Conservation (phyloP, 53 echinoderm and acorn worm genomes). For the Crossaster papposus region DNA sequence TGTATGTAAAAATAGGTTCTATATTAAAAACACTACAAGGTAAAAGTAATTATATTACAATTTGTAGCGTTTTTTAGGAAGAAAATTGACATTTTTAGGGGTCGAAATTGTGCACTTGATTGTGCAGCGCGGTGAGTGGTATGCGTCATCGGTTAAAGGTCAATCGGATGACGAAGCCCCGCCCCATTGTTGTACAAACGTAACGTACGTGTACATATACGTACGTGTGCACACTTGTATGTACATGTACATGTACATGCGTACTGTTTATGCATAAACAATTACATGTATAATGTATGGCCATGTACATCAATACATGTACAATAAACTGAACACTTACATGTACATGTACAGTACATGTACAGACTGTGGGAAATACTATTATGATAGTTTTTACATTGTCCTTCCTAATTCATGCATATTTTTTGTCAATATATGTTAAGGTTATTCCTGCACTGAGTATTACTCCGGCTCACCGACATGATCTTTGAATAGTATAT, state of each 20-base stretch:
- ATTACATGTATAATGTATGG: too few relatives aligned
- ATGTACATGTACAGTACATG: too few relatives aligned
- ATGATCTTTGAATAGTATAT: too few relatives aligned
- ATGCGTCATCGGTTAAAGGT: constrained; percentile 3
- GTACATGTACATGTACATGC: neutral
- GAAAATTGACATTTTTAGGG: neutral
- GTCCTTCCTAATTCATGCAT: too few relatives aligned
- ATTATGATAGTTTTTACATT: too few relatives aligned
- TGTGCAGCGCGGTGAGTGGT: neutral
- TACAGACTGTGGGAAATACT: too few relatives aligned
- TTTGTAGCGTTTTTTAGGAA: neutral
- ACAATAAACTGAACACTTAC: too few relatives aligned
- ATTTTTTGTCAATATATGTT: too few relatives aligned
- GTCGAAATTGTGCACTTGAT: neutral
- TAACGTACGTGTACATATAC: neutral
- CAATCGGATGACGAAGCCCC: neutral
- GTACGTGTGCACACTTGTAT: neutral
- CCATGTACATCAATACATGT: too few relatives aligned
- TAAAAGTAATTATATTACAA: neutral
- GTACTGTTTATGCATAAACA: too few relatives aligned
- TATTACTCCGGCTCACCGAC: too few relatives aligned
- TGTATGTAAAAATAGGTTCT: neutral
- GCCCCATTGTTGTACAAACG: neutral
- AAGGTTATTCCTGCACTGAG: too few relatives aligned
- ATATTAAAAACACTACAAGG: neutral